These are phyloP conservation scores for Lycaena phlaeas DNA, from an alignment of 2,888 invertebrate genomes.

Conservation along the genomic window DNA sequence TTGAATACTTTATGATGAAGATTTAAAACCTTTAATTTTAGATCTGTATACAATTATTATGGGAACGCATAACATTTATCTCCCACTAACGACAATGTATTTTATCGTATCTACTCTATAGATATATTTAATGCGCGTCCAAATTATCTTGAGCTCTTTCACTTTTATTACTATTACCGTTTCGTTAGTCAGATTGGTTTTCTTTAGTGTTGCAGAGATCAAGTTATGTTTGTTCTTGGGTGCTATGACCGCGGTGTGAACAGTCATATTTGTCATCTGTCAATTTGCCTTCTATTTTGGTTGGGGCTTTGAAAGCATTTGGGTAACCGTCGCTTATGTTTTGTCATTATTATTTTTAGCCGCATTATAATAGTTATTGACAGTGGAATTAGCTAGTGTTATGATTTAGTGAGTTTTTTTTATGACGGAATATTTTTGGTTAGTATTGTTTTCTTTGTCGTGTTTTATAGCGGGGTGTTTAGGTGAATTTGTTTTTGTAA, in stretches of 20 bases:
- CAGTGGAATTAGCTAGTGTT: slow-evolving; percentile 35
- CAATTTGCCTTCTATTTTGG: slow-evolving; percentile 68
- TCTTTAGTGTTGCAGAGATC: slow-evolving; percentile 26
- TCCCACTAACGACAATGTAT: slow-evolving; percentile 53
- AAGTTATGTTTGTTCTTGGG: slow-evolving; percentile 30
- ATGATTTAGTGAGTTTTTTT: slow-evolving; percentile 25
- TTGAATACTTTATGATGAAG: not conserved
- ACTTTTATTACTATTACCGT: slow-evolving; percentile 12
- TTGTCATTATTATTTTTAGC: slow-evolving; percentile 65
- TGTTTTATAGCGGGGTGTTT: slow-evolving; percentile 1
- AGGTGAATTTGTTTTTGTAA: too few species aligned
- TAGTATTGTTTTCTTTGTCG: not conserved
- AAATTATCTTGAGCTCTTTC: slow-evolving; percentile 30
- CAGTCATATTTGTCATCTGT: slow-evolving; percentile 71
- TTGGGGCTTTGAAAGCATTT: slow-evolving; percentile 63
- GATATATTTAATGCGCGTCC: slow-evolving; percentile 50
- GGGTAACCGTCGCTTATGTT: slow-evolving; percentile 49
- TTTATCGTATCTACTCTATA: slow-evolving; percentile 44
- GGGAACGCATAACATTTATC: slow-evolving; percentile 60
- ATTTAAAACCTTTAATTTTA: slow-evolving; percentile 5
- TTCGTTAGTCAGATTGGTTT: slow-evolving; percentile 9
- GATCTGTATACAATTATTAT: slow-evolving; percentile 40
- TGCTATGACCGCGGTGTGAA: slow-evolving; percentile 59
- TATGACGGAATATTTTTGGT: slow-evolving; percentile 11
- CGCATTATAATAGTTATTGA: slow-evolving; percentile 60